phyloP scores from a whole-genome alignment of 2,113 vertebrate genomes.

The Ceratotherium simum region DNA sequence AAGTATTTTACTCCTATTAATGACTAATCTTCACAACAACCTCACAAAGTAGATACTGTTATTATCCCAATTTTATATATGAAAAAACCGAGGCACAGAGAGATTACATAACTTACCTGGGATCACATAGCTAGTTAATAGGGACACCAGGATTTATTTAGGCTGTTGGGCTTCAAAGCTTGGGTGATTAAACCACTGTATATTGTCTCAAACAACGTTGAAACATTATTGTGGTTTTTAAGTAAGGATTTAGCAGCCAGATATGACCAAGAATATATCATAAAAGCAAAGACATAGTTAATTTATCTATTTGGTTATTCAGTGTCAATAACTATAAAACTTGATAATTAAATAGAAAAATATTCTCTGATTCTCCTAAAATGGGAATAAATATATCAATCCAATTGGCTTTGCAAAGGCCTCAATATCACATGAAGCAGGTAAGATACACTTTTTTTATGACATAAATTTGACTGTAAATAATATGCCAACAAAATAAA shows the following conservation, averaged over 20 bases:
- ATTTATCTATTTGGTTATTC: neutral
- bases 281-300: neutral
- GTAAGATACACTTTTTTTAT: neutral
- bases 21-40: neutral
- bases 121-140: neutral
- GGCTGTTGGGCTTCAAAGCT: neutral
- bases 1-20: neutral
- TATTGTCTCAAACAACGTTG: neutral
- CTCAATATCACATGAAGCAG: neutral
- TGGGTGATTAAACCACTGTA: neutral
- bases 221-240: constrained; percentile 6
- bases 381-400: neutral
- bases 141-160: neutral
- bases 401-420: neutral
- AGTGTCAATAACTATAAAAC: neutral
- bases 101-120: neutral
- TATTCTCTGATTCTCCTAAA: neutral
- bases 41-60: neutral
- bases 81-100: neutral
- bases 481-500: neutral
- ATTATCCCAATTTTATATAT: neutral
- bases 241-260: neutral
- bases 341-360: neutral
- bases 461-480: neutral
- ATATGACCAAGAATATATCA: neutral